These are phyloP conservation scores for Branchellion lobata DNA, from an alignment of 2,888 invertebrate species.

Conservation along the genomic window DNA sequence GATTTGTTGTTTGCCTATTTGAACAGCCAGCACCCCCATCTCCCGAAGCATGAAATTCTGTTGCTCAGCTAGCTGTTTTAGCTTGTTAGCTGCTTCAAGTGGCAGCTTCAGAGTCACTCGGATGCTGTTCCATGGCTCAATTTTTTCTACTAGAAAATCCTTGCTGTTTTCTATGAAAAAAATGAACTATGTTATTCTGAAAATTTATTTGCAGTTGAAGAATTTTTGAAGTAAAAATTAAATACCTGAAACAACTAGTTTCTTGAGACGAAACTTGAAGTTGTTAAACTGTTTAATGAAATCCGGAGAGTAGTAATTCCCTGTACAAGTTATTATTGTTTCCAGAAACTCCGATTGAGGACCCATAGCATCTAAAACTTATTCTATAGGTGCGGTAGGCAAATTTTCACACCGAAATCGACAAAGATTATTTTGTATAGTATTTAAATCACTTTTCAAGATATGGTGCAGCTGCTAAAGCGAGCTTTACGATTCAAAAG, in stretches of 20 bases:
- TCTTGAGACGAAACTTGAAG: slow-evolving; percentile 76
- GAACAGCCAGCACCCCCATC: slow-evolving; percentile 90
- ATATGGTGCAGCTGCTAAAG: not conserved
- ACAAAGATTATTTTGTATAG: too few relatives aligned
- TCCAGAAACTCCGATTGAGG: slow-evolving; percentile 67
- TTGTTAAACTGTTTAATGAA: slow-evolving; percentile 78
- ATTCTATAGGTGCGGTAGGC: not conserved
- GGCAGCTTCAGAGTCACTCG: slow-evolving; percentile 96
- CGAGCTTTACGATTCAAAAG: not conserved
- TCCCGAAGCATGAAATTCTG: slow-evolving; percentile 80
- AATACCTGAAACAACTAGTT: slow-evolving; percentile 75
- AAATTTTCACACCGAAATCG: too few relatives aligned
- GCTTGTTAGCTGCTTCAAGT: slow-evolving; percentile 85
- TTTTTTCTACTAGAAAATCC: slow-evolving; percentile 76
- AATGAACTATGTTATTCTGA: not conserved
- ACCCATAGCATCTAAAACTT: slow-evolving; percentile 51
- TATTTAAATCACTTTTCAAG: too few relatives aligned
- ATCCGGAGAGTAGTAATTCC: slow-evolving; percentile 82
- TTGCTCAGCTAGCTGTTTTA: slow-evolving; percentile 86
- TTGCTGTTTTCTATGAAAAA: slow-evolving; percentile 30
- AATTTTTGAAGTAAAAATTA: not conserved
- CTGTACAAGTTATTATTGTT: slow-evolving; percentile 86
- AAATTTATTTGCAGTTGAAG: not conserved
- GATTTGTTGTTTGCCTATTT: slow-evolving; percentile 69
- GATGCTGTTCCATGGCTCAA: slow-evolving; percentile 98